Percentiles rank a stretch among this genome's conserved stretches.
Conservation (phyloP, 2,888 invertebrate species). For the Eupithecia subfuscata region DNA sequence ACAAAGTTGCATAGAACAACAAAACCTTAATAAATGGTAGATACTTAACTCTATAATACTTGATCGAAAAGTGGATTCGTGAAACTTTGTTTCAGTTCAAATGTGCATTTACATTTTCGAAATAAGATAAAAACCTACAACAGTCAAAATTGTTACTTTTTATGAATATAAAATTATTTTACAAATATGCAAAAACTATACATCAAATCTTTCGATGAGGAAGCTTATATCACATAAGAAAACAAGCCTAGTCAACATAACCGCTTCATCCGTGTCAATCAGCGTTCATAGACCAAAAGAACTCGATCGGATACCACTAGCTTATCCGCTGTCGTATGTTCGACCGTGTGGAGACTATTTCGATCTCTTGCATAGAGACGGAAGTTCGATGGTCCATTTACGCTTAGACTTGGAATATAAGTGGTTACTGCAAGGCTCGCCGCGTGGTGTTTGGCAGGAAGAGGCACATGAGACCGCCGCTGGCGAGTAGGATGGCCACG, state of each 20-base stretch:
- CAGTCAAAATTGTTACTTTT: slow-evolving; percentile 59
- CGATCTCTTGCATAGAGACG: not conserved
- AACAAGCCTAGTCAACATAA: slow-evolving; percentile 11
- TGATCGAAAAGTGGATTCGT: slow-evolving; percentile 55
- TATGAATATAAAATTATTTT: slow-evolving; percentile 65
- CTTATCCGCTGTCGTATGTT: not conserved
- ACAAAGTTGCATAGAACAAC: slow-evolving; percentile 67
- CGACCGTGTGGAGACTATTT: too few relatives aligned
- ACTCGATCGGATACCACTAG: not conserved
- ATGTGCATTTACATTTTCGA: slow-evolving; percentile 50
- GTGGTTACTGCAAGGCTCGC: slow-evolving; percentile 85
- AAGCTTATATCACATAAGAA: slow-evolving; percentile 54
- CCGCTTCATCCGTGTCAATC: slow-evolving; percentile 14
- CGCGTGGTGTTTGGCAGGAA: slow-evolving; percentile 95
- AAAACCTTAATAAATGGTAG: slow-evolving; percentile 58
- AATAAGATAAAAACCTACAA: slow-evolving; percentile 59
- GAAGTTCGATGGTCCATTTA: not conserved
- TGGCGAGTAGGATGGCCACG: slow-evolving; percentile 92
- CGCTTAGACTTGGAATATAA: slow-evolving; percentile 6
- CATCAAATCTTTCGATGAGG: slow-evolving; percentile 62
- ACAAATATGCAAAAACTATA: slow-evolving; percentile 71
- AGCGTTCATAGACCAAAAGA: not conserved
- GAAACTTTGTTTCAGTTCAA: slow-evolving; percentile 57
- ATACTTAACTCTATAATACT: slow-evolving; percentile 68
- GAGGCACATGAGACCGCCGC: slow-evolving; percentile 94